These are phyloP conservation scores for Acronicta leporina DNA, from an alignment of 2,888 invertebrate genomes.

Conservation along the genomic window DNA sequence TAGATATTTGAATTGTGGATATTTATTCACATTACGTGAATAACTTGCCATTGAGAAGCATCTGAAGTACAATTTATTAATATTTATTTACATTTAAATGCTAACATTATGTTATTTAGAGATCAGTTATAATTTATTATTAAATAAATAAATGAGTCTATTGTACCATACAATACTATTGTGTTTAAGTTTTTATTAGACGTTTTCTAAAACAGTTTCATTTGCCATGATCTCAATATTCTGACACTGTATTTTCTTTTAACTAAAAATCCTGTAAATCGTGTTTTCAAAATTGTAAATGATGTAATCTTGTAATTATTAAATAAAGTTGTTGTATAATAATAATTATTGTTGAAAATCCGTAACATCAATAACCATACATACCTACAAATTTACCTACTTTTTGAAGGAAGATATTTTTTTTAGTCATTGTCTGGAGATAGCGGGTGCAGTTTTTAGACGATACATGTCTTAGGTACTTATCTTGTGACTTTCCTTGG, in stretches of 20 bases:
- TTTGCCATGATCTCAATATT: conserved; percentile 58
- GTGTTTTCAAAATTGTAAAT: conserved; percentile 27
- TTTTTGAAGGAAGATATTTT: no score
- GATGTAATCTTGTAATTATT: conserved; percentile 36
- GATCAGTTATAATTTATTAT: conserved; percentile 39
- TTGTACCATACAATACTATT: conserved; percentile 37
- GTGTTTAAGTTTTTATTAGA: conserved; percentile 32
- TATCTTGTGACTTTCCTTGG: no score
- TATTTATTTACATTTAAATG: conserved; percentile 50
- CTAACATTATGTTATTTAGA: conserved; percentile 33
- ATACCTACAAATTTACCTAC: no score
- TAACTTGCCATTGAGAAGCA: conserved; percentile 67
- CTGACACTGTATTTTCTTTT: conserved; percentile 41
- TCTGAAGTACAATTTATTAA: conserved; percentile 73
- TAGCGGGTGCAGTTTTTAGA: no score
- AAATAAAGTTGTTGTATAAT: conserved; percentile 36
- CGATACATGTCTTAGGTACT: no score
- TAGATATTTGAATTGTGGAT: conserved; percentile 50
- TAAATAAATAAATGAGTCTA: conserved; percentile 42
- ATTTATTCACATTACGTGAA: conserved; percentile 55
- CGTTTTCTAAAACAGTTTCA: conserved; percentile 46
- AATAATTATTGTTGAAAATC: neutral
- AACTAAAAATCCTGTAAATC: conserved; percentile 30
- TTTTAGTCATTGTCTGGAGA: no score
- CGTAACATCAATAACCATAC: no score